phyloP scores from a whole-genome alignment of 2,888 invertebrate species.

The Amiota mariae region DNA sequence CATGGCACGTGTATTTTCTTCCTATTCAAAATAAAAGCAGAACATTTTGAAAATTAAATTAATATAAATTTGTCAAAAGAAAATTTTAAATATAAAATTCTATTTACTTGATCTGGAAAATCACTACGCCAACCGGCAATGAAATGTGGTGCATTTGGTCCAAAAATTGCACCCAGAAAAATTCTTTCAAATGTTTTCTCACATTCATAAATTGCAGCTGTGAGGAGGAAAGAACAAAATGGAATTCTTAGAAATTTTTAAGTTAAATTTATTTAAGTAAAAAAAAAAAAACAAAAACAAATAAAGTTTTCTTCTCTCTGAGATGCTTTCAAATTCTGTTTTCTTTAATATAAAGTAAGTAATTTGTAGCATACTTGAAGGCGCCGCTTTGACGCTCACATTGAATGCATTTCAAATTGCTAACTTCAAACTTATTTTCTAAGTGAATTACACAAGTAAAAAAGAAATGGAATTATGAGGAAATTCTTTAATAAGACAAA shows the following conservation, averaged over 20 bases:
- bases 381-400: too few species aligned
- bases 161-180: slow-evolving; percentile 85
- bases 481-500: too few species aligned
- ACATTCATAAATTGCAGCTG: slow-evolving; percentile 77
- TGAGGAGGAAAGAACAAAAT: slow-evolving; percentile 18
- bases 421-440: too few species aligned
- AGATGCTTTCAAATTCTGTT: neutral
- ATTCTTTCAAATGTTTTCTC: slow-evolving; percentile 80
- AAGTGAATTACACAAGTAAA: too few species aligned
- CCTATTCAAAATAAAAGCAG: slow-evolving; percentile 69
- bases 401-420: too few species aligned
- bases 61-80: slow-evolving; percentile 2
- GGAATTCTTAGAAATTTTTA: too few species aligned
- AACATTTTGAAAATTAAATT: slow-evolving; percentile 17
- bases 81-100: neutral
- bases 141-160: slow-evolving; percentile 85
- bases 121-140: slow-evolving; percentile 92
- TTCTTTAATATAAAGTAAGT: neutral
- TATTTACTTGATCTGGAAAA: slow-evolving; percentile 77
- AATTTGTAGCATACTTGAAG: too few species aligned
- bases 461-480: too few species aligned
- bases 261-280: too few species aligned
- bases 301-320: too few species aligned
- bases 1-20: slow-evolving; percentile 85
- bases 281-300: too few species aligned